A percentile compares a stretch with the other conserved stretches of the same genome.
These are phyloP conservation scores for Clinocottus analis DNA, from an alignment of 2,113 vertebrate species.

Conservation along the genomic window DNA sequence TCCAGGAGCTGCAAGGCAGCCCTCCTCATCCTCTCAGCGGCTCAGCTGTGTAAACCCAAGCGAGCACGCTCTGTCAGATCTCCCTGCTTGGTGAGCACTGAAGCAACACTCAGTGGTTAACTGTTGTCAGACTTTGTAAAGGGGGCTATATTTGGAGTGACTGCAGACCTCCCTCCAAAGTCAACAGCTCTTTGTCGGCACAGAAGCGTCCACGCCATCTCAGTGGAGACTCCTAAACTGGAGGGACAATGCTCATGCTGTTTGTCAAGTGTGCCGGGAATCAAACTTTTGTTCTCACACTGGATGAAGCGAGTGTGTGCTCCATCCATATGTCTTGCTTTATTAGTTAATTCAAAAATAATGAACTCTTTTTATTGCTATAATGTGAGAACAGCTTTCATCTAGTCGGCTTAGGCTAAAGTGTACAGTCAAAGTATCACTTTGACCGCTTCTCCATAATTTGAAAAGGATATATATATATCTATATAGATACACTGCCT, in stretches of 20 bases:
- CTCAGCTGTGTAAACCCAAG: slow-evolving; percentile 41
- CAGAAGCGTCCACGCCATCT: slow-evolving; percentile 7
- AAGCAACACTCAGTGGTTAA: slow-evolving; percentile 30
- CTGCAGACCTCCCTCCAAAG: slow-evolving; percentile 24
- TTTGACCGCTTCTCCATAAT: neutral
- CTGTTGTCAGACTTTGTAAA: slow-evolving; percentile 6
- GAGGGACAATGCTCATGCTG: neutral
- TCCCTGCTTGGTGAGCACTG: slow-evolving; percentile 29
- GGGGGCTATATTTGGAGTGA: slow-evolving; percentile 37
- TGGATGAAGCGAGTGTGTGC: neutral
- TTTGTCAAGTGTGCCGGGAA: neutral
- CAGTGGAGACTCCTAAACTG: neutral
- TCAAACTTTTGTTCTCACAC: neutral
- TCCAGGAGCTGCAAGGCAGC: neutral
- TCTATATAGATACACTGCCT: too few species aligned
- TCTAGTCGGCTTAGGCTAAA: neutral
- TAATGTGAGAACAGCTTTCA: neutral
- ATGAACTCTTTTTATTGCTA: neutral
- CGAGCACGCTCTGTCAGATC: slow-evolving; percentile 26
- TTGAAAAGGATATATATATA: neutral
- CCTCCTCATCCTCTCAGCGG: neutral
- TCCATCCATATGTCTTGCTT: too few species aligned
- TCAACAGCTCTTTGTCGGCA: slow-evolving; percentile 20
- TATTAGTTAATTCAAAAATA: neutral
- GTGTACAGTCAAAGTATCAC: neutral